phyloP scores from a whole-genome alignment of 2,797 vertebrate genomes.

The Clangula hyemalis region DNA sequence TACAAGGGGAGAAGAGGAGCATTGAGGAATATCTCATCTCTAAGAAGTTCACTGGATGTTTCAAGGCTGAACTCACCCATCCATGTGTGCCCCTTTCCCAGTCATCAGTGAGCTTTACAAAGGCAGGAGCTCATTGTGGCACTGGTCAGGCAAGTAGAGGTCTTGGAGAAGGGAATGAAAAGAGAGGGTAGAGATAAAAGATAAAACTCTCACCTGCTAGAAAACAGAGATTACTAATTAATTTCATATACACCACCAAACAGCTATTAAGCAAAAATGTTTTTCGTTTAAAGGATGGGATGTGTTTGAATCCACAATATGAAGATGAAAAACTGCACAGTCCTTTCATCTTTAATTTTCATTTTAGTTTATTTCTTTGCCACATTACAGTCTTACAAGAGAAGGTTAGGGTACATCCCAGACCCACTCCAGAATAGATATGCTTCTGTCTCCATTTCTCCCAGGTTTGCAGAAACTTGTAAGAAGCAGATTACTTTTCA shows the following conservation, averaged over 20 bases:
- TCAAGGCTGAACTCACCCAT: background rate
- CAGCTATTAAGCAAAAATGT: background rate
- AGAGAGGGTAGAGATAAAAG: background rate
- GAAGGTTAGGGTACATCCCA: background rate
- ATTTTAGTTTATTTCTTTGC: background rate
- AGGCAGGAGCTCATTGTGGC: background rate
- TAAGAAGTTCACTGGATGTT: background rate
- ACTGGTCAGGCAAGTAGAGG: rapidly evolving
- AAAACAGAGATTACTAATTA: background rate
- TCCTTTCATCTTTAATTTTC: background rate
- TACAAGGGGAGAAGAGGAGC: background rate
- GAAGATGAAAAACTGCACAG: background rate
- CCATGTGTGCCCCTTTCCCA: background rate
- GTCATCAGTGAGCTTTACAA: background rate
- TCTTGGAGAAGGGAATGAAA: background rate
- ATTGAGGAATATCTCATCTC: background rate
- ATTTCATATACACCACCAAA: background rate
- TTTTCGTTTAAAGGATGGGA: background rate
- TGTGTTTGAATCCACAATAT: background rate
- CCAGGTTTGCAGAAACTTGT: background rate
- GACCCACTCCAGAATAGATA: background rate
- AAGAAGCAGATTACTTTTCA: background rate
- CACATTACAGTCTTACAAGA: background rate
- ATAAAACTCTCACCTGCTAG: background rate
- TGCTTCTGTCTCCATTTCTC: background rate